Base-by-base conservation (phyloP, 2,888 invertebrate genomes). In the Acrobasis repandana region DNA sequence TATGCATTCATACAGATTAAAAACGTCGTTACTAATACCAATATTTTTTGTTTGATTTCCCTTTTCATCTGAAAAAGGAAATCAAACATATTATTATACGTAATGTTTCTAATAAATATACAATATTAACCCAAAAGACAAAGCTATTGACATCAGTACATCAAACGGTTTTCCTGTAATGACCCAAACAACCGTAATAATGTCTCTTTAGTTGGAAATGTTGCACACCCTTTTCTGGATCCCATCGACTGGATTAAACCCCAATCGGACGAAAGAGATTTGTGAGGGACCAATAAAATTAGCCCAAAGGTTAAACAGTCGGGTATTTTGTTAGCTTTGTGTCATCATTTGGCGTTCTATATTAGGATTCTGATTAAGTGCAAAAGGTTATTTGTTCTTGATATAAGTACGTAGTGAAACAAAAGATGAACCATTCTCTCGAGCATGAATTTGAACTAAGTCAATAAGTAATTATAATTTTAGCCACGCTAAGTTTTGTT, bases 201-300 rank as follows among this genome's bases (percentile, higher is more conserved):
- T 52, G 34, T 52, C 34, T 52, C 36, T 52, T 52, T 38, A 52
- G 52, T 52, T 36, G 33, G 34, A 51, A 51, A 51, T 28, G 51
- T 16, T 52, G 16, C 18, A 16, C 36, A 52, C 20, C n/a, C 9
- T 0, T 43, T 14, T 15, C 51, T 51, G 38, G 38, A 54, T 54
- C 43, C 38, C 38, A 54, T 54, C 18, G 16, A 38, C 14, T 38
- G 36, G 52, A 54, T 54, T 54, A 38, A 38, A 54, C 38, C 18
- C 54, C 54, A n/a, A 54, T 54, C 43, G 38, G 38, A 54, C 50
- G 28, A 38, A 36, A 52, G 38, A 54, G 43, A 54, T 54, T 54
- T 54, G 54, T 43, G 36, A 38, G 54, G 54, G 43, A 16, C 54
- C 54, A 54, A 54, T 36, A 38, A 34, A 43, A 54, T 43, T 54